Base-by-base conservation (phyloP, 2,797 vertebrate species). In the Knipowitschia caucasica region DNA sequence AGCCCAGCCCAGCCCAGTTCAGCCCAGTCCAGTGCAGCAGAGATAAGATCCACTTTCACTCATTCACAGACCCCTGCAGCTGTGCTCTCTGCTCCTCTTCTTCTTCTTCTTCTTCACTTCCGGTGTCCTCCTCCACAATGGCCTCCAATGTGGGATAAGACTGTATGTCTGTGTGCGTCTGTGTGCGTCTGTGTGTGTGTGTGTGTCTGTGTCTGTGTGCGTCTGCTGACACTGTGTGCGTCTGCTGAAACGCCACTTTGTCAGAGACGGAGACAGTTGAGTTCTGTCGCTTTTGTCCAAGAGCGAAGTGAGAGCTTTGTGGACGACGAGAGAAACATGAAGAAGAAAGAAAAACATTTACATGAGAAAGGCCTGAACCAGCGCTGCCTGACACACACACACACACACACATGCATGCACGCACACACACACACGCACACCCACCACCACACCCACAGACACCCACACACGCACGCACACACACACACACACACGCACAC, bases 341-440 rank as follows among this genome's bases (percentile, higher is more conserved):
- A 56, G 57, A 69, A 80, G 75, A 84, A 67, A 82, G 77, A 84
- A 83, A 82, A 85, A 82, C 81, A 89, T 96, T 94, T 93, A 92
- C 94, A 94, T 94, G 86, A 95, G 87, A 95, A 96, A 87, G 89
- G 78, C 84, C 81, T 20, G 46, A 78, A 83, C 90, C 91, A 80
- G 85, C 26, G 4, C 25, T 43, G 85, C 76, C 89, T 87, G 86
- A 82, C 84, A 87, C 77, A 84, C 86, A 80, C 59, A 46, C 84
- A 85, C 64, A 85, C 77, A 88, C 83, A 80, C 83, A 85, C 88
- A 88, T 87, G 86, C 85, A 82, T 88, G 82, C 69, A 67, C 74
- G 67, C 73, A 76, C 67, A 78, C 83, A 88, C 86, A 85, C 65
- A 24, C 73, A 67, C 69, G 59, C 61, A 80, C n/a, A n/a, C n/a